These are phyloP conservation scores for Bicyclus anynana DNA, from an alignment of 1,140 invertebrate species.

Conservation along the genomic window DNA sequence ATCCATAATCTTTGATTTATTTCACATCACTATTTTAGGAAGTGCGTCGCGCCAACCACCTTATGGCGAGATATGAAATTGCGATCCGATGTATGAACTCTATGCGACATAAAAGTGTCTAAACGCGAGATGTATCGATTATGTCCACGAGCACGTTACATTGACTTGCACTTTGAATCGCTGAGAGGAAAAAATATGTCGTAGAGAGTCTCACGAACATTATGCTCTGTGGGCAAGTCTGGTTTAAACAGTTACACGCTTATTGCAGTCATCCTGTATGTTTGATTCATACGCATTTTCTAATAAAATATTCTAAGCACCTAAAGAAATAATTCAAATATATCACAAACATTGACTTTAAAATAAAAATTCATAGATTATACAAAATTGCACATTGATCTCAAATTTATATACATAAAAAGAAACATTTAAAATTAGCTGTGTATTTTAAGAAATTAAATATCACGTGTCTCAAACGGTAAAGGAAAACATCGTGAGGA, in stretches of 20 bases:
- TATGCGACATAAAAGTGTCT: slow-evolving; percentile 45
- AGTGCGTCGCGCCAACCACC: slow-evolving; percentile 57
- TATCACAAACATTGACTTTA: no score
- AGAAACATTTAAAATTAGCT: no score
- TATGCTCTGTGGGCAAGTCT: slow-evolving; percentile 11
- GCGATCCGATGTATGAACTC: slow-evolving; percentile 49
- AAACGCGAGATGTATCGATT: slow-evolving; percentile 23
- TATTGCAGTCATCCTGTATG: no score
- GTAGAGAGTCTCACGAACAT: slow-evolving; percentile 34
- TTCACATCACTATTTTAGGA: slow-evolving; percentile 75
- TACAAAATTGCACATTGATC: no score
- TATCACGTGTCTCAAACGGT: no score
- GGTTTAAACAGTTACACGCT: background rate
- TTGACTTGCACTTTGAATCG: background rate
- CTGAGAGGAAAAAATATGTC: slow-evolving; percentile 27
- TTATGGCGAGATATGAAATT: slow-evolving; percentile 70
- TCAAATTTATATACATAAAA: no score
- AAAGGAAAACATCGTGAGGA: no score
- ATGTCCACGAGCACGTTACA: slow-evolving; percentile 34
- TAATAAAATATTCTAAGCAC: no score
- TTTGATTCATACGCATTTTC: no score
- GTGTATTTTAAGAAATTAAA: no score
- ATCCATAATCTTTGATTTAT: slow-evolving; percentile 66
- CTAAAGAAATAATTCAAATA: no score
- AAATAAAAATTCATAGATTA: no score